Conservation (phyloP, 2,888 invertebrate species). For the Drosophila kambysellisi region DNA sequence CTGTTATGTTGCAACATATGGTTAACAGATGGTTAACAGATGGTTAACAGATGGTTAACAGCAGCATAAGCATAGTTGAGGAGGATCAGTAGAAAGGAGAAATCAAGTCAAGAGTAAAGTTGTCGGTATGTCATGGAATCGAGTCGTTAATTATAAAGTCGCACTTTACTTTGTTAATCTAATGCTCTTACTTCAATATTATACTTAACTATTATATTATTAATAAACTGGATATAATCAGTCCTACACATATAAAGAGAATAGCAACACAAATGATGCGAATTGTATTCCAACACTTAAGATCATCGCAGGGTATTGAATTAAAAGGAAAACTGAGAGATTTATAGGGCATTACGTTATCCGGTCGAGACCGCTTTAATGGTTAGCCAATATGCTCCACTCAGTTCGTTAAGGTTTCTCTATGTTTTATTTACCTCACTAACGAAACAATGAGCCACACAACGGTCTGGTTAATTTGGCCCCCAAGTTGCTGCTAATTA, state of each 20-base stretch:
- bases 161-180: too few species aligned
- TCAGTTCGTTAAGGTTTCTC: neutral
- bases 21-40: too few species aligned
- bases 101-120: too few species aligned
- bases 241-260: neutral
- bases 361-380: neutral
- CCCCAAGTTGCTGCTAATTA: constrained; percentile 45
- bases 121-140: too few species aligned
- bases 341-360: neutral
- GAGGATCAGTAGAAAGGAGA: too few species aligned
- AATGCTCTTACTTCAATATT: too few species aligned
- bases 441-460: constrained; percentile 6
- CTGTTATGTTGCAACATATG: too few species aligned
- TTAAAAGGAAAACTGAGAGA: neutral
- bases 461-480: neutral
- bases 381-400: neutral
- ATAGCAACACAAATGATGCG: neutral
- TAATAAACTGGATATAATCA: too few species aligned
- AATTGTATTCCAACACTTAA: neutral
- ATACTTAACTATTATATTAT: too few species aligned
- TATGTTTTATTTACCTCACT: neutral
- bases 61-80: too few species aligned
- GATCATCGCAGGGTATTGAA: neutral
- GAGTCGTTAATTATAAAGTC: too few species aligned
- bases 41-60: too few species aligned